Base-by-base conservation (phyloP, 2,797 vertebrate genomes). In the Ibycter americanus region DNA sequence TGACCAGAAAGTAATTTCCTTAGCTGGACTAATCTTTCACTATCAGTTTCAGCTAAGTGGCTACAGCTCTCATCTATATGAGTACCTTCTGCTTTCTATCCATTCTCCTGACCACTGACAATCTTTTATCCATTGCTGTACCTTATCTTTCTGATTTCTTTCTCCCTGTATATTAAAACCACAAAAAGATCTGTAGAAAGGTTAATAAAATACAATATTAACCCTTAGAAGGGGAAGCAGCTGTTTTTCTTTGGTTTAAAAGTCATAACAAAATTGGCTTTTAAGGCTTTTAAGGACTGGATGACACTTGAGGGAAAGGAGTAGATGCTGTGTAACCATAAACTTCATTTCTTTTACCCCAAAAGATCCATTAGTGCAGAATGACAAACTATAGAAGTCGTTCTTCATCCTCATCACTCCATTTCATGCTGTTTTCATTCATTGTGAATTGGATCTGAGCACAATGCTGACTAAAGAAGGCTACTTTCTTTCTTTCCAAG, bases 1-100 rank as follows among this genome's bases (percentile, higher is more conserved):
- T 73, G 51, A 68, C 55, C 71, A 92, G 67, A 90, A 96, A 84
- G 78, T 96, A 87, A 94, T 96, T 94, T 97, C 89, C 83, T 95
- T 71, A 87, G 70, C 51, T 90, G 70, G 77, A 79, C 92, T 96
- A 87, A 92, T 96, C 89, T 94, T 76, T 78, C 70, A 63, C 83
- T 83, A 88, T 91, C 90, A 36, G 73, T 93, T 94, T 90, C 92
- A 92, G 63, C 77, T 92, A 97, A 92, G 66, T 72, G 78, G 38
- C 62, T 89, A 23, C 51, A 65, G 58, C 32, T 95, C 58, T 90
- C 77, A 9, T 72, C 62, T 79, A 2, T 90, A 54, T 32, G 66
- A 80, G 21, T 78, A 61, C 25, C 42, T 71, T 78, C 54, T 84
- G 15, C 62, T 82, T 89, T 66, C 51, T 55, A 46, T 74, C 56